Percentiles rank a stretch among this genome's conserved stretches.
Conservation (phyloP, 2,113 vertebrate species). For the Heloderma charlesbogerti region DNA sequence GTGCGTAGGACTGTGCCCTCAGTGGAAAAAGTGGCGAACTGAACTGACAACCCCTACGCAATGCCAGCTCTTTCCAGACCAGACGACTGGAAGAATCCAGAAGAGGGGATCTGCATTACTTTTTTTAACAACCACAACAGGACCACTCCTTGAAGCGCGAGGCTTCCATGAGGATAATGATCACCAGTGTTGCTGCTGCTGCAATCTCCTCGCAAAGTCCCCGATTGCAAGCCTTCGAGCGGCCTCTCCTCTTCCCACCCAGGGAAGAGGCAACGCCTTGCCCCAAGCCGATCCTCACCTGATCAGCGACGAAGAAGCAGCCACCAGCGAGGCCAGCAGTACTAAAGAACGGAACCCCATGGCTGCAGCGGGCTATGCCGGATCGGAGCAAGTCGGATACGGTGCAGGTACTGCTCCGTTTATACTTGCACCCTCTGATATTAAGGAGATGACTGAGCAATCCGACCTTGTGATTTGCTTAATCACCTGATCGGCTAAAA, state of each 20-base stretch:
- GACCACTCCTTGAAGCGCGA: not conserved
- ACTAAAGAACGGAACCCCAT: conserved; percentile 52
- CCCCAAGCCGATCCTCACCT: conserved; percentile 47
- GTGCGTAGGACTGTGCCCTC: too few relatives aligned
- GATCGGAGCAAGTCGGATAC: not conserved
- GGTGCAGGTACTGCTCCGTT: not conserved
- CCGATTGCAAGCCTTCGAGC: not conserved
- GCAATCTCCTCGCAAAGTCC: not conserved
- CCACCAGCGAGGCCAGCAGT: conserved; percentile 16
- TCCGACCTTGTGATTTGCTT: conserved; percentile 11
- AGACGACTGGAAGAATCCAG: too few relatives aligned
- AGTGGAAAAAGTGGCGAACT: too few relatives aligned
- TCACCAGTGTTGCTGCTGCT: too few relatives aligned
- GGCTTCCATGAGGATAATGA: too few relatives aligned
- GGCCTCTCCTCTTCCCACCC: not conserved
- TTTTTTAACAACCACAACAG: not conserved
- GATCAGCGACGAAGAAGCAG: conserved; percentile 55
- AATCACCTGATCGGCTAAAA: conserved; percentile 64
- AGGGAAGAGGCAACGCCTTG: not conserved
- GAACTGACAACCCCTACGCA: not conserved
- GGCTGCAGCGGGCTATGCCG: not conserved
- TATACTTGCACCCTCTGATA: not conserved
- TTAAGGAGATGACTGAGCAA: conserved; percentile 47
- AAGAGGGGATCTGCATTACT: not conserved
- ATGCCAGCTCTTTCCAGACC: not conserved